Base-by-base conservation (phyloP, 2,797 vertebrate genomes). In the Sebastes nivosus region DNA sequence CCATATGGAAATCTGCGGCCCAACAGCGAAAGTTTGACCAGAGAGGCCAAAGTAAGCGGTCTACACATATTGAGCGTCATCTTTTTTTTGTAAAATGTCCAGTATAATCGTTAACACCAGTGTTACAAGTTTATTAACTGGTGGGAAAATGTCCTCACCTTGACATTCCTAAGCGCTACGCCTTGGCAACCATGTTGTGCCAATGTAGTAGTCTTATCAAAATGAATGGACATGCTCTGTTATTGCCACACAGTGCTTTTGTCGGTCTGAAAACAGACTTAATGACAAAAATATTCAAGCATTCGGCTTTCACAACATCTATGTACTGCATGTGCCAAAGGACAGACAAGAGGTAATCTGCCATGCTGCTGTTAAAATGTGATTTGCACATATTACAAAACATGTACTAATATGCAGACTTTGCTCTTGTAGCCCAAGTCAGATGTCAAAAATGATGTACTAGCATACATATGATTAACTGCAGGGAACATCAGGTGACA, bases 381-480 rank as follows among this genome's bases (percentile, higher is more conserved):
- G 22, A 50, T 32, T 54, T 10, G 36, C 7, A 7, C 60, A 57
- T 13, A 72, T 20, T 58, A 52, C 16, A 55, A 27, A 20, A 55
- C n/a, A 59, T 18, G 7, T 22, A 36, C 38, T 0, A 42, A 71
- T 18, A 55, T 12, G 4, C 1, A 50, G 22, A 7, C 20, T 32
- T 24, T 67, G 52, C 36, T 46, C 10, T 42, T 24, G 18, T 30
- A 13, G 16, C 29, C 38, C 2, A 54, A 46, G 52, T 36, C 38
- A 75, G 14, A 75, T 76, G 63, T 74, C 10, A 52, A 67, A 57
- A 18, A 67, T 59, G 30, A 72, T 58, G 5, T 59, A 81, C 29
- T 55, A 16, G 55, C 16, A 46, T 58, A 27, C 32, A 67, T 67
- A 77, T 68, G 30, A 79, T 69, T 75, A 68, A 84, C 20, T 7